These are phyloP conservation scores for Cygnus buccinator DNA, from an alignment of 2,113 vertebrate genomes.

Conservation along the genomic window DNA sequence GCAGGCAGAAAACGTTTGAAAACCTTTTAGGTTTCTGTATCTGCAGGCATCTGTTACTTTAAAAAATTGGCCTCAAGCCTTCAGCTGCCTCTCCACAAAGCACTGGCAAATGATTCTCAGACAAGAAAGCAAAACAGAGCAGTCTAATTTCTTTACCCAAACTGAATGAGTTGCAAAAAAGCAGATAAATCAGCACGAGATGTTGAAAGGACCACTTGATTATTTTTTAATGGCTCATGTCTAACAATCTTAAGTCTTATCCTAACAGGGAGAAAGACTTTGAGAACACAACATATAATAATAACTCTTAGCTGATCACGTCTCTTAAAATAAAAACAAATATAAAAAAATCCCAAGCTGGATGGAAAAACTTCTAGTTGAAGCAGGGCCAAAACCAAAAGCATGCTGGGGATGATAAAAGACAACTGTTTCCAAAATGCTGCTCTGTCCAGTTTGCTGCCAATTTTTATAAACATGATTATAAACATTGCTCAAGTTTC, in stretches of 20 bases:
- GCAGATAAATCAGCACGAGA: conserved; percentile 7
- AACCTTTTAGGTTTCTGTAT: not conserved
- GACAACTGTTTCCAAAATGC: conserved; percentile 29
- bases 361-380: conserved; percentile 56
- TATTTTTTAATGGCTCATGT: conserved; percentile 13
- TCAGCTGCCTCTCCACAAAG: conserved; percentile 19
- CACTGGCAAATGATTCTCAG: not conserved
- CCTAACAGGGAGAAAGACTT: conserved; percentile 15
- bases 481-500: conserved; percentile 23
- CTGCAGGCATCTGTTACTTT: not conserved
- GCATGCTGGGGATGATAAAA: conserved; percentile 48
- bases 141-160: not conserved
- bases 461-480: conserved; percentile 36
- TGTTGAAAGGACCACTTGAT: conserved; percentile 5
- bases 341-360: not conserved
- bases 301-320: conserved; percentile 7
- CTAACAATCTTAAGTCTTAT: not conserved
- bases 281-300: conserved; percentile 9
- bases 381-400: conserved; percentile 48
- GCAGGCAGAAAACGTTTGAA: not conserved
- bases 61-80: not conserved
- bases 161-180: conserved; percentile 27
- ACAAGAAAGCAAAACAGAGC: conserved; percentile 18
- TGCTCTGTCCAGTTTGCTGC: conserved; percentile 30
- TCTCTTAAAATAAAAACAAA: conserved; percentile 31